Conservation (phyloP, 2,797 vertebrate species). For the Pampus argenteus region DNA sequence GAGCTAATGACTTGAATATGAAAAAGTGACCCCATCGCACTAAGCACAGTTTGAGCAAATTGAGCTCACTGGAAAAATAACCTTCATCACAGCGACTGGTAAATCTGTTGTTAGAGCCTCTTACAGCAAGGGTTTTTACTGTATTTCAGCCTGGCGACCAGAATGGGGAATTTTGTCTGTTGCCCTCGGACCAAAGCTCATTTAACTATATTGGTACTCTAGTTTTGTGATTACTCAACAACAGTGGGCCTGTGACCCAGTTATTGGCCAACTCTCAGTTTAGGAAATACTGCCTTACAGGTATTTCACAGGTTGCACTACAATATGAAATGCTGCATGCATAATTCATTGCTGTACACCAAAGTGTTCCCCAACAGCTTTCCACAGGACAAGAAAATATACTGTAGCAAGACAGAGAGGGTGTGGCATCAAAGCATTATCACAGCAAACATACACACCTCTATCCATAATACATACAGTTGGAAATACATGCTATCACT, state of each 20-base stretch:
- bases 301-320: constrained; percentile 49
- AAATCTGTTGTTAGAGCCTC: constrained; percentile 49
- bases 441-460: constrained; percentile 24
- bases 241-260: constrained; percentile 46
- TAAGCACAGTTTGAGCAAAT: constrained; percentile 67
- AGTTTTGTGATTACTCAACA: constrained; percentile 55
- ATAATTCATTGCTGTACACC: constrained; percentile 47
- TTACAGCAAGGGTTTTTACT: constrained; percentile 30
- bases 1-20: constrained; percentile 75
- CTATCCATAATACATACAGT: constrained; percentile 25
- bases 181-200: constrained; percentile 45
- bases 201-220: constrained; percentile 43
- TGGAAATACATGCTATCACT: constrained; percentile 41
- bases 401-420: constrained; percentile 18
- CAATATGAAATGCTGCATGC: constrained; percentile 34
- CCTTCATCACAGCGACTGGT: constrained; percentile 49
- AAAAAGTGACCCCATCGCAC: constrained; percentile 69
- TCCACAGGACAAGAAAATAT: constrained; percentile 4
- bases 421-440: constrained; percentile 17
- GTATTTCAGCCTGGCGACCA: constrained; percentile 39
- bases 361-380: constrained; percentile 24
- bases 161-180: constrained; percentile 41
- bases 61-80: constrained; percentile 70
- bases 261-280: constrained; percentile 35
- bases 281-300: constrained; percentile 43